Conservation (phyloP, 2,113 vertebrate genomes). For the Rhombomys opimus region DNA sequence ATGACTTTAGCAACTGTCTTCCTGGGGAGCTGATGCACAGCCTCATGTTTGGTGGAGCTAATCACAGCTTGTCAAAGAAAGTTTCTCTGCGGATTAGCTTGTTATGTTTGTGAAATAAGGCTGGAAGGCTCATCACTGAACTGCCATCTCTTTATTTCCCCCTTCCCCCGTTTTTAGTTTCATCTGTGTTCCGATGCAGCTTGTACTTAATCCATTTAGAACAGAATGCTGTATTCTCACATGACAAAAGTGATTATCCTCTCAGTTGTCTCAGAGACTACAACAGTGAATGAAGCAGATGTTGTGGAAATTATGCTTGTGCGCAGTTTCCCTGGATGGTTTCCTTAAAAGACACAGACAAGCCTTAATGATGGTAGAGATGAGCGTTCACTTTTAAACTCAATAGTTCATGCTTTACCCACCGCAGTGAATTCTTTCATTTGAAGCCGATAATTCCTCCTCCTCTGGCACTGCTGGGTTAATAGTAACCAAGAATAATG, state of each 20-base stretch:
- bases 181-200: background rate
- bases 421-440: slow-evolving; percentile 1
- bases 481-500: slow-evolving; percentile 26
- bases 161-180: slow-evolving; percentile 16
- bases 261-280: slow-evolving; percentile 46
- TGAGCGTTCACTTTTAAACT: slow-evolving; percentile 36
- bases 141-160: background rate
- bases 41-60: background rate
- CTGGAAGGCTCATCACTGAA: background rate
- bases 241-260: slow-evolving; percentile 52
- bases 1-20: background rate
- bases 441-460: background rate
- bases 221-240: slow-evolving; percentile 51
- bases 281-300: slow-evolving; percentile 48
- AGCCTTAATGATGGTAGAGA: slow-evolving; percentile 2
- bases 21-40: background rate
- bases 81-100: slow-evolving; percentile 7
- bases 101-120: slow-evolving; percentile 50
- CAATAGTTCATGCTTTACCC: background rate
- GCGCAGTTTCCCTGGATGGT: slow-evolving; percentile 44
- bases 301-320: slow-evolving; percentile 62
- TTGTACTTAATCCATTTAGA: slow-evolving; percentile 60
- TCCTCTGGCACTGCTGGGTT: slow-evolving; percentile 5
- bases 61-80: slow-evolving; percentile 18
- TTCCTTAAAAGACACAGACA: slow-evolving; percentile 49